Evolutionary conservation across 2,888 invertebrate species (phyloP), one percentile per base, ranked within the genome.

Genomic region (Salticus scenicus): DNA sequence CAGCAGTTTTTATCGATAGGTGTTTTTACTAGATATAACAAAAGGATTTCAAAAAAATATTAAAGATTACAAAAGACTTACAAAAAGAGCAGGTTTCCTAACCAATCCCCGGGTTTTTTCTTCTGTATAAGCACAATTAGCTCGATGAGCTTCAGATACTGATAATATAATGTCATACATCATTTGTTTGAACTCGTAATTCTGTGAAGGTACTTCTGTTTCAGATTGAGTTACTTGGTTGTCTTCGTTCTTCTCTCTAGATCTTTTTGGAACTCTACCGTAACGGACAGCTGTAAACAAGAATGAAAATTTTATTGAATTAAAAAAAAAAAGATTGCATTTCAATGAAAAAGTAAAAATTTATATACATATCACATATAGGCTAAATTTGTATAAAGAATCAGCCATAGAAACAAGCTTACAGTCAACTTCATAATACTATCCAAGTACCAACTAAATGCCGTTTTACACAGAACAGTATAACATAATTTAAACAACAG

Each of bases 181-280:
- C 72, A 95, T 91, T 90, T 95, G 91, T 88, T 91, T 90, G 82
- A 89, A 90, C 88, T 91, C 88, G 73, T 88, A 77, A 30, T 47
- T 80, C 33, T 67, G 41, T 4, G 88, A 85, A n/a, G 89, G 80
- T 20, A 89, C 89, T 37, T 89, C 89, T 10, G 87, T 88, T 72
- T 89, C 89, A 1, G 89, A 88, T 63, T 78, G 74, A 8, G 31
- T 80, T 20, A 71, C 47, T 41, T 57, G 64, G 7, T 30, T 33
- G 7, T 78, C 78, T 24, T 78, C 78, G 91, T 97, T 97, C 41
- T 64, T 72, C 37, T 71, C 82, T 89, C 97, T 94, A 85, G 97
- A 94, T 90, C 97, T 93, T 92, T 98, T 98, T 88, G 98, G 98
- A 89, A 98, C 98, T 89, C 98, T 94, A 89, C 98, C 98, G 93